These are phyloP conservation scores for Aleiodes alternator DNA, from an alignment of 2,888 invertebrate species.

Conservation along the genomic window DNA sequence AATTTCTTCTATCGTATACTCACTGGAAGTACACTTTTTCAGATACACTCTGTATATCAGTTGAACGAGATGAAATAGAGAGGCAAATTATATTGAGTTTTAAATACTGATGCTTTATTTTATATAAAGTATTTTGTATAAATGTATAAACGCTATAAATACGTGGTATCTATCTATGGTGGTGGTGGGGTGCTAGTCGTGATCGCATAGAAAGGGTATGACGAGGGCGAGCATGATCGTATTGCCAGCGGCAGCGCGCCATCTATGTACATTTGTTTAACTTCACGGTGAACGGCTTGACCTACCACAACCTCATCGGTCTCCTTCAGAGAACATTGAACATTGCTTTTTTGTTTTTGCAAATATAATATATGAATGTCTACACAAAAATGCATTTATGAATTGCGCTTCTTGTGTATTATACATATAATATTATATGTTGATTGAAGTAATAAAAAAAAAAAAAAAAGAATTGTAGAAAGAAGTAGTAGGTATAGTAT, in stretches of 20 bases:
- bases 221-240: constrained; percentile 74
- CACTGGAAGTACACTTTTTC: too few species aligned
- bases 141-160: constrained; percentile 76
- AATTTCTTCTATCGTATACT: too few species aligned
- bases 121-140: constrained; percentile 76
- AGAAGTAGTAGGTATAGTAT: constrained; percentile 57
- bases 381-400: constrained; percentile 66
- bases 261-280: constrained; percentile 75
- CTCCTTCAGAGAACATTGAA: constrained; percentile 67
- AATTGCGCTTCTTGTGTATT: constrained; percentile 54
- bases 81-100: constrained; percentile 63
- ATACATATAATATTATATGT: constrained; percentile 48
- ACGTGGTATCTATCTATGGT: constrained; percentile 76
- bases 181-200: constrained; percentile 75
- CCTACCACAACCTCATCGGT: constrained; percentile 75
- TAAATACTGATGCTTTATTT: constrained; percentile 76
- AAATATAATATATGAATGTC: constrained; percentile 65
- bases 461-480: constrained; percentile 50
- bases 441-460: too few species aligned
- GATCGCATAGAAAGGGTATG: constrained; percentile 75
- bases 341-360: constrained; percentile 50
- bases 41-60: too few species aligned
- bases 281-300: constrained; percentile 72
- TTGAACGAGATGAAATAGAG: neutral
- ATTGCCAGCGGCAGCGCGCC: constrained; percentile 74